A percentile compares a stretch with the other conserved stretches of the same genome.
Evolutionary conservation across 2,113 vertebrate genomes (phyloP).

Genomic region (Megalops atlanticus): DNA sequence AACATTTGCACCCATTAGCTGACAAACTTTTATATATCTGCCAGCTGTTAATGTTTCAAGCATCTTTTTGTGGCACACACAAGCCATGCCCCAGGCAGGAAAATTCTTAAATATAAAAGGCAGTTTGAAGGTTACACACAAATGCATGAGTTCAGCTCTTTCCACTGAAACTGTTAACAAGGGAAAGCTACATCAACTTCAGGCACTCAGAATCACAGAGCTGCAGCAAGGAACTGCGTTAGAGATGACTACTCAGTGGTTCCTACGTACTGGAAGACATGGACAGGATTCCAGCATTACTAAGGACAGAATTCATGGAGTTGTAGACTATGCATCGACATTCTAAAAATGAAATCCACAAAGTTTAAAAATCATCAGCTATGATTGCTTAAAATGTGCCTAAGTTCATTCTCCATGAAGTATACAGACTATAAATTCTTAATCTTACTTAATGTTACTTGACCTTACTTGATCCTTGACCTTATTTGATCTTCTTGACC

Average conservation of each 20-base stretch:
- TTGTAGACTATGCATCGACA: no score
- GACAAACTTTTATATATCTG: background rate
- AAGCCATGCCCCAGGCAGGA: background rate
- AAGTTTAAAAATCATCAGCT: no score
- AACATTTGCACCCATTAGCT: background rate
- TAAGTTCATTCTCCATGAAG: no score
- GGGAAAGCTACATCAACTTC: background rate
- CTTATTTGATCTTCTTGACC: no score
- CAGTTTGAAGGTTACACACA: conserved; percentile 10
- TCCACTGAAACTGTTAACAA: background rate
- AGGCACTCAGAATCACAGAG: background rate
- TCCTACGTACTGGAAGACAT: background rate
- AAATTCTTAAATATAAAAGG: background rate
- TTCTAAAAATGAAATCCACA: no score
- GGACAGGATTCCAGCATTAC: background rate
- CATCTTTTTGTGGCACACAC: conserved; percentile 12
- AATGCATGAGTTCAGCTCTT: background rate
- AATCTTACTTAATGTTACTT: no score
- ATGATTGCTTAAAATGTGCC: no score
- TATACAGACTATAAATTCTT: background rate
- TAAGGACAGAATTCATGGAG: no score
- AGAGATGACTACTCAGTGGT: background rate
- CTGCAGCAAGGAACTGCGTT: background rate
- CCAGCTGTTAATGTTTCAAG: conserved; percentile 7
- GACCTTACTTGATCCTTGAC: no score